Evolutionary conservation across 2,888 invertebrate species (phyloP).

Genomic region (Glyphotaelius pellucidus): DNA sequence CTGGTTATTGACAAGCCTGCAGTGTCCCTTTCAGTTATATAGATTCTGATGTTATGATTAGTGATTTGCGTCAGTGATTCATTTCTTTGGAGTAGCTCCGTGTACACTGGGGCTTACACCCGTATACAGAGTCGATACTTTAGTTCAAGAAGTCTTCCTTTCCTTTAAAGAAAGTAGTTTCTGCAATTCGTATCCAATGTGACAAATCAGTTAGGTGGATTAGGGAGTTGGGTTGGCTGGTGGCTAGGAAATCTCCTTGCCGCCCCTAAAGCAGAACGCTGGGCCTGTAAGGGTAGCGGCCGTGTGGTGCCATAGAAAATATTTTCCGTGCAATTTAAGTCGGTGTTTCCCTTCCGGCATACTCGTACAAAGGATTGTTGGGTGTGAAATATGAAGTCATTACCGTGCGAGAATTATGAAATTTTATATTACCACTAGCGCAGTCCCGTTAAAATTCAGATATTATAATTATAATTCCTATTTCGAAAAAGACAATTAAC

Average conservation of each 20-base stretch:
- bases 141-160: no score
- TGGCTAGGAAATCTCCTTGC: neutral
- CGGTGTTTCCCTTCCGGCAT: neutral
- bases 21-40: no score
- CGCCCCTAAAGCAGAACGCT: neutral
- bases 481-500: no score
- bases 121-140: no score
- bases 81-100: no score
- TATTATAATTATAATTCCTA: no score
- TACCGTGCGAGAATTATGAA: neutral
- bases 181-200: slow-evolving; percentile 18
- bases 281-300: neutral
- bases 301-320: neutral
- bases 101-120: neutral
- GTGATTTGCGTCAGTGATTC: no score
- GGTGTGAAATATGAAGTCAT: neutral
- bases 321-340: slow-evolving; percentile 16
- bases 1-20: no score
- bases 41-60: no score
- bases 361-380: neutral
- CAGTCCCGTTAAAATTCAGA: no score
- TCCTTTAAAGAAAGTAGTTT: no score
- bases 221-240: neutral
- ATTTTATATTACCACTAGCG: neutral
- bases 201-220: neutral